phyloP scores from a whole-genome alignment of 2,113 vertebrate genomes.

The Ceuthmochares aereus region DNA sequence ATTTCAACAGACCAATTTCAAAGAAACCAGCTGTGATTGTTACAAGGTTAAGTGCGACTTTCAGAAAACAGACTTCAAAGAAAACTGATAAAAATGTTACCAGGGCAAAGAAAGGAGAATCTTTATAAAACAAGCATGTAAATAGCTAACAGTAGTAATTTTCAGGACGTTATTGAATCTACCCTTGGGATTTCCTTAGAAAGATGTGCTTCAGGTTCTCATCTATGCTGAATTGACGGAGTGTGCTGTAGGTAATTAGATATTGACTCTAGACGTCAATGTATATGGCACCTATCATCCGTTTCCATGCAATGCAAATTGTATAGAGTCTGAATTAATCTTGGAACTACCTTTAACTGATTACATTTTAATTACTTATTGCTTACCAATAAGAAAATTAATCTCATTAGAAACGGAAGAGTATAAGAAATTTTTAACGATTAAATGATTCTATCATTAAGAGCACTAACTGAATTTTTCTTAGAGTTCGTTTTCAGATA shows the following conservation, averaged over 20 bases:
- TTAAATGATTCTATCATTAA: neutral
- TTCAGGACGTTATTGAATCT: slow-evolving; percentile 69
- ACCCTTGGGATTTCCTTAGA: slow-evolving; percentile 41
- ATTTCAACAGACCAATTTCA: neutral
- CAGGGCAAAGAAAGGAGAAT: slow-evolving; percentile 21
- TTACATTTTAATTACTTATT: slow-evolving; percentile 49
- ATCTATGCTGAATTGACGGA: slow-evolving; percentile 51
- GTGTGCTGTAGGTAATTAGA: slow-evolving; percentile 84
- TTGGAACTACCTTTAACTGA: slow-evolving; percentile 64
- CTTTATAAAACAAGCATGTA: slow-evolving; percentile 72
- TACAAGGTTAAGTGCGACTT: neutral
- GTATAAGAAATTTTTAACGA: neutral
- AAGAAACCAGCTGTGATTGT: neutral
- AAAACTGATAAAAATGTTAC: slow-evolving; percentile 62
- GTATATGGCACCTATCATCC: slow-evolving; percentile 68
- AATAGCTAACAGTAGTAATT: slow-evolving; percentile 77
- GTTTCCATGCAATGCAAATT: slow-evolving; percentile 64
- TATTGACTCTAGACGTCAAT: slow-evolving; percentile 86
- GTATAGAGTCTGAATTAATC: slow-evolving; percentile 75
- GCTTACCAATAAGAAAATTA: neutral
- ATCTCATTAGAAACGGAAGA: slow-evolving; percentile 15
- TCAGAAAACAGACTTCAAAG: slow-evolving; percentile 58
- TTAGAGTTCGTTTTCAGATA: neutral
- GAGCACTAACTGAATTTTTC: neutral
- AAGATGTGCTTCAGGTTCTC: slow-evolving; percentile 57